These are phyloP conservation scores for Nephila pilipes DNA, from an alignment of 1,140 invertebrate genomes.

Conservation along the genomic window DNA sequence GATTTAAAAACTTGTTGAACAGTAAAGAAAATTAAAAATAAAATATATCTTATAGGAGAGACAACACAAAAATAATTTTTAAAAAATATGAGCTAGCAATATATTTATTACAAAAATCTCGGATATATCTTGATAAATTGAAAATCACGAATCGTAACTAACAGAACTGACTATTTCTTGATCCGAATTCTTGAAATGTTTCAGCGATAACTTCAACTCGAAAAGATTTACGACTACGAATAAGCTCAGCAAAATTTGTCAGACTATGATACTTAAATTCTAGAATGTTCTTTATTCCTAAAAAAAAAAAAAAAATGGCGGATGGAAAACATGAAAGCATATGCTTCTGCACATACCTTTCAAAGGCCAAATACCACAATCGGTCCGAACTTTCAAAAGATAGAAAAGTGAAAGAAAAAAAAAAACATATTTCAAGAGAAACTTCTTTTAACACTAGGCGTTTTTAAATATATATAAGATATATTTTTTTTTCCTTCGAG, in stretches of 20 bases:
- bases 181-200: not conserved
- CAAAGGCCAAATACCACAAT: constrained; percentile 43
- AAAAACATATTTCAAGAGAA: constrained; percentile 1
- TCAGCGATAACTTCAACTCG: not conserved
- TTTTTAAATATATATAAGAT: constrained; percentile 60
- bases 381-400: constrained; percentile 13
- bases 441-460: not conserved
- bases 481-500: constrained; percentile 31
- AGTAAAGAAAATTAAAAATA: too few species aligned
- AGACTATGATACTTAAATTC: not conserved
- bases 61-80: too few species aligned
- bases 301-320: not conserved
- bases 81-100: too few species aligned
- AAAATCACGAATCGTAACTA: too few species aligned
- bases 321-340: not conserved
- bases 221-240: not conserved
- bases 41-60: too few species aligned
- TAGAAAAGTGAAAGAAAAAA: not conserved
- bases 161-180: too few species aligned
- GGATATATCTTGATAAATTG: too few species aligned
- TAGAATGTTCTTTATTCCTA: not conserved
- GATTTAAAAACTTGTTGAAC: too few species aligned
- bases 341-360: not conserved
- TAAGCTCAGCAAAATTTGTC: not conserved
- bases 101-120: too few species aligned